Evolutionary conservation across 2,797 vertebrate species (phyloP).

Genomic region (Zalophus californianus): DNA sequence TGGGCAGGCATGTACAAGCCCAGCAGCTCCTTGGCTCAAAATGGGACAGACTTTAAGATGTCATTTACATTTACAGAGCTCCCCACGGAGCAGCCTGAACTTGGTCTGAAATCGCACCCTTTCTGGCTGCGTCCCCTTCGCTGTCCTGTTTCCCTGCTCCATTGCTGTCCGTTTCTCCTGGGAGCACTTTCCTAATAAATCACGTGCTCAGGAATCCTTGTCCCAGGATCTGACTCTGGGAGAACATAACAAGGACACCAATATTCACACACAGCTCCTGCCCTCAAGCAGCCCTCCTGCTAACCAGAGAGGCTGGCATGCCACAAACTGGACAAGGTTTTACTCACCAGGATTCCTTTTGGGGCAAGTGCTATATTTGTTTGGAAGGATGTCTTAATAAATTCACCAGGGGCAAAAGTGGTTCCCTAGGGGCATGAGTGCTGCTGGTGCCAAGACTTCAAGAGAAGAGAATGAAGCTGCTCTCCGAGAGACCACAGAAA

Average conservation of each 20-base stretch:
- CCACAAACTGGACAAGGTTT: neutral
- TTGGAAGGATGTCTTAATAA: neutral
- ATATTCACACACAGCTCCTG: neutral
- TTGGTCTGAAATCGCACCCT: neutral
- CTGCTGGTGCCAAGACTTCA: neutral
- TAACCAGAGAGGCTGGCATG: neutral
- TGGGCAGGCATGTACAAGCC: neutral
- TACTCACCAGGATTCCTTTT: neutral
- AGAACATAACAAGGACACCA: neutral
- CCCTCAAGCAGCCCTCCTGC: neutral
- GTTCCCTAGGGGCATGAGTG: neutral
- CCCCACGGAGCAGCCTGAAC: neutral
- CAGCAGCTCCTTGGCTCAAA: neutral
- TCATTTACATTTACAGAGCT: neutral
- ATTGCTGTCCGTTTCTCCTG: neutral
- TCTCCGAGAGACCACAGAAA: neutral
- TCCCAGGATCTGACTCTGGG: neutral
- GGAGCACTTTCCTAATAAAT: neutral
- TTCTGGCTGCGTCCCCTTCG: neutral
- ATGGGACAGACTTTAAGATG: neutral
- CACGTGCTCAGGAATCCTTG: neutral
- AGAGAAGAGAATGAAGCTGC: neutral
- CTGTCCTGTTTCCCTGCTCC: neutral
- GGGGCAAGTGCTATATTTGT: neutral
- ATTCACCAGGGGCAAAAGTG: neutral